Base-by-base conservation (phyloP, 2,797 vertebrate species). In the Semotilus atromaculatus region DNA sequence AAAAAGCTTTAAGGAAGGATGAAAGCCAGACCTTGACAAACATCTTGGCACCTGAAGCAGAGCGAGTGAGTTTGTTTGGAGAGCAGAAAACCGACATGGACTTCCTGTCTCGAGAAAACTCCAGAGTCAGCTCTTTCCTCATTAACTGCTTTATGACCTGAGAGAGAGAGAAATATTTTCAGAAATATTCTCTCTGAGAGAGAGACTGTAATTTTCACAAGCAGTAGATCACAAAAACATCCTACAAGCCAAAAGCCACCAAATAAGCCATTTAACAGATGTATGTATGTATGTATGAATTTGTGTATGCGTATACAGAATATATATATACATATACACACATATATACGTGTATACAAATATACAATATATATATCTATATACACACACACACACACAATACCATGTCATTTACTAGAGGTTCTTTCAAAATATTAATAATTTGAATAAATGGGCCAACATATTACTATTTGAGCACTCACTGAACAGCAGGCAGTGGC, bases 81-180 rank as follows among this genome's bases (percentile, higher is more conserved):
- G 91, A 92, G 82, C 95, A 96, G 92, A 95, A 95, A 77, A 95
- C 95, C 0, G 95, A 96, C 95, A 96, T 96, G 67, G 95, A 96
- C 90, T 96, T 96, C 80, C 95, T 94, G 92, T 96, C 95, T 89
- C 95, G 91, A 82, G 95, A 96, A 82, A 96, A 96, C 91, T 96
- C 95, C 58, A 96, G 89, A 0, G 95, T 96, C 85, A 96, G 71
- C 91, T 96, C 95, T 87, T 96, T 96, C 89, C 88, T 94, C 95
- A 96, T 93, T 81, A 96, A 88, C 91, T 95, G 95, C 81, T 95
- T 96, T 23, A 96, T 96, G 81, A 96, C 94, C 95, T 96, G 86
- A 84, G 67, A 79, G 40, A 31, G 23, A 67, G 51, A 40, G 23
- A 55, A 31, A 64, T 18, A n/a, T n/a, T n/a, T n/a, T n/a, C n/a